Base-by-base conservation (phyloP, 2,888 invertebrate species). In the Steinernema carpocapsae region DNA sequence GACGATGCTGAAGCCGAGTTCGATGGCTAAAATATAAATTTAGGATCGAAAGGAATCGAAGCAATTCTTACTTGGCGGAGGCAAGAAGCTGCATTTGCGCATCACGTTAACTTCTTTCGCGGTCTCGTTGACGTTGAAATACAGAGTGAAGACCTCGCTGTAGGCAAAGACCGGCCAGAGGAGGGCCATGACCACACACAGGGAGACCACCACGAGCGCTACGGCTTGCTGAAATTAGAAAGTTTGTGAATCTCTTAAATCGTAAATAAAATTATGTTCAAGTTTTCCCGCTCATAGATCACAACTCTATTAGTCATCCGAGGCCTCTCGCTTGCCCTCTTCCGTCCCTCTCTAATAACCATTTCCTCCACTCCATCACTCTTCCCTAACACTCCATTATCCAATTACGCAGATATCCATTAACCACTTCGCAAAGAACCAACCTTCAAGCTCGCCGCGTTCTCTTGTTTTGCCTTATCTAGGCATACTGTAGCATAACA, bases 401-500 rank as follows among this genome's bases (percentile, higher is more conserved):
- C 51, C 2, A 10, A 70, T 32, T n/a, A 29, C 2, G 4, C 19
- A 14, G 37, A 45, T 71, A 37, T 37, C 37, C 37, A 37, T 37
- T 37, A 37, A 37, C 37, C 4, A 10, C 37, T 10, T 37, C 37
- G 3, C 37, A 37, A 4, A 70, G 22, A 1, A 45, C 70, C 51
- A 42, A 84, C 85, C 81, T 80, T 85, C 59, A 85, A 72, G 72
- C 85, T 85, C 0, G 86, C 85, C n/a, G 86, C 86, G 56, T 79
- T 73, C 59, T 86, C 83, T 43, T 82, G 82, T n/a, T 73, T 76
- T 12, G 76, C 76, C 72, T 83, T 84, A 75, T 85, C 82, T 32
- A 85, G 77, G 74, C 86, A 86, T 7, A 86, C 83, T 3, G 85
- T 86, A 32, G 85, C 80, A 70, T 86, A 86, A 74, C 86, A 86